Evolutionary conservation across 2,888 invertebrate species (phyloP), one percentile per base, ranked within the genome.

Genomic region (Meteorus cinctellus): DNA sequence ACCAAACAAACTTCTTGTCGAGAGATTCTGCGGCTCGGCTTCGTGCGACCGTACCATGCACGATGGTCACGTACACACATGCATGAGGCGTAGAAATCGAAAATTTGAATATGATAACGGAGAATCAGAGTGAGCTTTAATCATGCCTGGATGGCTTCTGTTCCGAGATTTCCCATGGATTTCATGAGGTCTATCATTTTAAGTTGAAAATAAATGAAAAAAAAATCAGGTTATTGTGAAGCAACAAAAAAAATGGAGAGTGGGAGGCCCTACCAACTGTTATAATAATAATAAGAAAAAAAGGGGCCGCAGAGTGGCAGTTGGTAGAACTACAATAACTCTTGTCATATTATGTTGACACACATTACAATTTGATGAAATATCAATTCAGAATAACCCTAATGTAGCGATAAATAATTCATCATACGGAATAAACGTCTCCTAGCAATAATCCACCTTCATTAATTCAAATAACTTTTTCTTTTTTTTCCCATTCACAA

Each of bases 41-140:
- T 78, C 80, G 78, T 48, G 78, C 78, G 77, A 82, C 82, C 80
- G 81, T 82, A 82, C 19, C 19, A 55, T 55, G 19, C 55, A 19
- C 19, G 80, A 71, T 75, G 68, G 78, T 82, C 81, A 82, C 82
- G 81, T 82, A 71, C 45, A 19, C 29, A 45, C 68, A 48, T n/a
- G 8, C n/a, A 27, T 6, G 1, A 55, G 16, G 4, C 4, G 24
- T 31, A 10, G 16, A 19, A 31, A 29, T 16, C 10, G 24, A 41
- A 27, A 69, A 69, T 80, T 80, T 75, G 71, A 24, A 77, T 74
- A 78, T 77, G 74, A 75, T 77, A 76, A 72, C 68, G 72, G 75
- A 80, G 71, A 71, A 67, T 77, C 68, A 74, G n/a, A n/a, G 16
- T 14, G 16, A n/a, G 6, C 14, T n/a, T 48, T 4, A n/a, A n/a